Evolutionary conservation across 2,888 invertebrate genomes (phyloP).

Genomic region (Pyrrhosoma nymphula): DNA sequence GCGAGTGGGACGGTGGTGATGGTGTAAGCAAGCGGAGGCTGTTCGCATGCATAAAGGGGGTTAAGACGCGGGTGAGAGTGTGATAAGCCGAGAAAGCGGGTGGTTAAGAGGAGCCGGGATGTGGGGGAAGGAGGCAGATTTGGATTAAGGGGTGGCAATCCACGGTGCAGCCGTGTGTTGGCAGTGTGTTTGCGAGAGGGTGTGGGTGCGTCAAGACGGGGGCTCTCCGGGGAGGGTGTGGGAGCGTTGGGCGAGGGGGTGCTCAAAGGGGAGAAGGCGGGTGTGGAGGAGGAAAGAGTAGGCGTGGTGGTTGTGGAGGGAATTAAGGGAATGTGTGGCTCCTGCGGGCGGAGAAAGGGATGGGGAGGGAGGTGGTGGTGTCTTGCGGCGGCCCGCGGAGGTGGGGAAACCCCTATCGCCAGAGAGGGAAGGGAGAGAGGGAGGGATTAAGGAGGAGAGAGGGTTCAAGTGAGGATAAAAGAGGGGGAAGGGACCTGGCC

Average conservation of each 20-base stretch:
- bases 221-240: not conserved
- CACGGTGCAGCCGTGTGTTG: conserved; percentile 18
- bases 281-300: not conserved
- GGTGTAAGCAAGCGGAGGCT: not conserved
- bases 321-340: conserved; percentile 20
- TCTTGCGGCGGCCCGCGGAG: conserved; percentile 20
- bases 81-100: conserved; percentile 35
- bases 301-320: not conserved
- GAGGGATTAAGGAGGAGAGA: not conserved
- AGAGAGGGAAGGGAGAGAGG: not conserved
- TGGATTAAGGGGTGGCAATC: conserved; percentile 61
- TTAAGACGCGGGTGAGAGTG: conserved; percentile 10
- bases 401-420: not conserved
- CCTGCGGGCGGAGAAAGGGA: not conserved
- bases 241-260: not conserved
- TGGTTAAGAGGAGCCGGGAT: not conserved
- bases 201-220: not conserved
- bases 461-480: not conserved
- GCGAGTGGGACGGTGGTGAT: not conserved
- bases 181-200: not conserved
- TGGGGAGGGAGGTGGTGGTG: not conserved
- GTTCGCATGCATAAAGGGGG: conserved; percentile 24
- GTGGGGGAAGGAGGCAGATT: not conserved
- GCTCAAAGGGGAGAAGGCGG: not conserved
- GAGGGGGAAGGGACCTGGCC: not conserved